These are phyloP conservation scores for Megaustenia siamemsis DNA, from an alignment of 2,888 invertebrate species.

Conservation along the genomic window DNA sequence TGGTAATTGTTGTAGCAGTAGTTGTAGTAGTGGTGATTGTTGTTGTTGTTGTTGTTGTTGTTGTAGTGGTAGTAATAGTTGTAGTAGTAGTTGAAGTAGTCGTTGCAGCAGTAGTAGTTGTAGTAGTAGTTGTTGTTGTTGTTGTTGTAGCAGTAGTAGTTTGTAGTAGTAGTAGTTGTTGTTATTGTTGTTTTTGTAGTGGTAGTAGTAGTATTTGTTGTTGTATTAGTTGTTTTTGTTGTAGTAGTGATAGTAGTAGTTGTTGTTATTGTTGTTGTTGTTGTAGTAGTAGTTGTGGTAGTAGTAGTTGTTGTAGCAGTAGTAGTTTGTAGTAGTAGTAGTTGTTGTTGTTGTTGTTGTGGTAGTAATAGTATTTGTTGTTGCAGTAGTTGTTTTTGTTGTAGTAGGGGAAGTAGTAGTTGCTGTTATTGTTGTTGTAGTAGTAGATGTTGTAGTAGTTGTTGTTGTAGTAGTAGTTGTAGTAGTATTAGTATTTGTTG, in stretches of 20 bases:
- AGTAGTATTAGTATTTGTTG: slow-evolving; percentile 51
- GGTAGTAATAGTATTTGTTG: no score
- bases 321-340: no score
- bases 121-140: slow-evolving; percentile 25
- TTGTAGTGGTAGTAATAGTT: slow-evolving; percentile 55
- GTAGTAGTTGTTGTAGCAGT: no score
- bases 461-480: slow-evolving; percentile 43
- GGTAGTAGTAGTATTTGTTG: slow-evolving; percentile 12
- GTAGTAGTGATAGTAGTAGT: background rate
- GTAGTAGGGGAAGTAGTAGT: no score
- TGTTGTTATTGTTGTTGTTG: background rate
- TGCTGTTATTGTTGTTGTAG: slow-evolving; percentile 7
- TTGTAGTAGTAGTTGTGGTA: background rate
- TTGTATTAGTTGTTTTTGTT: slow-evolving; percentile 11
- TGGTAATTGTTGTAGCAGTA: no score
- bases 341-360: no score
- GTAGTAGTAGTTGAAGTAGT: slow-evolving; percentile 55
- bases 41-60: no score
- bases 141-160: background rate
- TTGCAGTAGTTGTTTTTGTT: no score
- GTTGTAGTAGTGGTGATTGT: no score
- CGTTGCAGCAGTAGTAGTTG: slow-evolving; percentile 48
- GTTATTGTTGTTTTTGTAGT: no score
- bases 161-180: slow-evolving; percentile 36
- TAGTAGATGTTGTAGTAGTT: slow-evolving; percentile 48